Evolutionary conservation across 2,113 vertebrate genomes (phyloP).

Genomic region (Mormoops blainvillei): DNA sequence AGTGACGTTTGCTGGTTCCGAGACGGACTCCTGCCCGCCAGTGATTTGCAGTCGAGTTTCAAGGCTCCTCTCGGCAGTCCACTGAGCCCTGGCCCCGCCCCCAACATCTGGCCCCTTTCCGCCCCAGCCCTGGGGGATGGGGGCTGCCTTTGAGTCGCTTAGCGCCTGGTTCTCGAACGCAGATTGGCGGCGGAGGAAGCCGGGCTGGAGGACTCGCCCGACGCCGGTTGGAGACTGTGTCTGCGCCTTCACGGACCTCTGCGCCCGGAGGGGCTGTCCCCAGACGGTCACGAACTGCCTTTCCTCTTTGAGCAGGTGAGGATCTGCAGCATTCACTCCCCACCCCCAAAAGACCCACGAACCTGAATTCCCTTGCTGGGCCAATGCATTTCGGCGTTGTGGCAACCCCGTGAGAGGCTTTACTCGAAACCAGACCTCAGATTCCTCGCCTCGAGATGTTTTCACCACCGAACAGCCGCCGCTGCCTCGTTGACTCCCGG

Average conservation of each 20-base stretch:
- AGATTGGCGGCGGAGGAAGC: slow-evolving; percentile 60
- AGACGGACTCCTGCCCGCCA: background rate
- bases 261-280: slow-evolving; percentile 88
- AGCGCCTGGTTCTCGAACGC: background rate
- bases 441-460: background rate
- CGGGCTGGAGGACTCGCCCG: slow-evolving; percentile 81
- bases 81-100: background rate
- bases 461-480: background rate
- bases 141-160: rapidly evolving
- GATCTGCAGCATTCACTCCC: background rate
- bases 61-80: background rate
- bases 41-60: background rate
- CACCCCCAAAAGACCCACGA: background rate
- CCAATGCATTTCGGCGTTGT: background rate
- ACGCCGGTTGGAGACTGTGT: slow-evolving; percentile 85
- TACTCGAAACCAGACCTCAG: background rate
- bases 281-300: slow-evolving; percentile 89
- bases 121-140: background rate
- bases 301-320: slow-evolving; percentile 95
- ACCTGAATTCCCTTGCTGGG: background rate
- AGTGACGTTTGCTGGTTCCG: background rate
- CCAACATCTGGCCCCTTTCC: background rate
- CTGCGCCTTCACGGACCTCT: slow-evolving; percentile 94
- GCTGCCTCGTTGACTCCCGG: background rate
- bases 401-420: background rate